Conservation (phyloP, 1,140 invertebrate species). For the Hetaerina americana region DNA sequence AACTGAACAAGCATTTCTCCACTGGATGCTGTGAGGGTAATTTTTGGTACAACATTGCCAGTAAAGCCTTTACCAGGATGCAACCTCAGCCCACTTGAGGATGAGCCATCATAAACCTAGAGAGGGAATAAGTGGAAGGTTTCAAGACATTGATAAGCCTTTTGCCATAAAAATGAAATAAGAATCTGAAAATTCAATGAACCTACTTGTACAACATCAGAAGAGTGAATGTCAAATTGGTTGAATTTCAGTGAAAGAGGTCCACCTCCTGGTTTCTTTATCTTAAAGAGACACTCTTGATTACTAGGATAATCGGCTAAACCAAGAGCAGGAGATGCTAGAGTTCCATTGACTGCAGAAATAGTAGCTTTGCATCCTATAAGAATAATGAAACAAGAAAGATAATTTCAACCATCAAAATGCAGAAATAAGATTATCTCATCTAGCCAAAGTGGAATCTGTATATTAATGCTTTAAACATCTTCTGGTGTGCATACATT, state of each 20-base stretch:
- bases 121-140: slow-evolving; percentile 3
- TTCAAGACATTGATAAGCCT: not conserved
- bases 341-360: slow-evolving; percentile 63
- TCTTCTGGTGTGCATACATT: too few species aligned
- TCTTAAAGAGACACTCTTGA: slow-evolving; percentile 77
- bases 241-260: slow-evolving; percentile 79
- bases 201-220: slow-evolving; percentile 67
- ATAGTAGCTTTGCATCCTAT: slow-evolving; percentile 64
- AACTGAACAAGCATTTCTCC: slow-evolving; percentile 85
- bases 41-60: slow-evolving; percentile 60
- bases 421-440: too few species aligned
- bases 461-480: too few species aligned
- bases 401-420: too few species aligned
- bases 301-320: slow-evolving; percentile 78
- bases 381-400: not conserved
- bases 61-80: slow-evolving; percentile 83
- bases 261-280: slow-evolving; percentile 68
- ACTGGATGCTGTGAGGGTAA: slow-evolving; percentile 82
- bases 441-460: too few species aligned
- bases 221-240: slow-evolving; percentile 70
- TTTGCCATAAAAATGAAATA: not conserved
- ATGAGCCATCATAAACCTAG: slow-evolving; percentile 74
- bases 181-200: not conserved
- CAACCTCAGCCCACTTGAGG: slow-evolving; percentile 66
- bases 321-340: slow-evolving; percentile 76